These are phyloP conservation scores for Phoxinus phoxinus DNA, from an alignment of 2,113 vertebrate genomes.

Conservation along the genomic window DNA sequence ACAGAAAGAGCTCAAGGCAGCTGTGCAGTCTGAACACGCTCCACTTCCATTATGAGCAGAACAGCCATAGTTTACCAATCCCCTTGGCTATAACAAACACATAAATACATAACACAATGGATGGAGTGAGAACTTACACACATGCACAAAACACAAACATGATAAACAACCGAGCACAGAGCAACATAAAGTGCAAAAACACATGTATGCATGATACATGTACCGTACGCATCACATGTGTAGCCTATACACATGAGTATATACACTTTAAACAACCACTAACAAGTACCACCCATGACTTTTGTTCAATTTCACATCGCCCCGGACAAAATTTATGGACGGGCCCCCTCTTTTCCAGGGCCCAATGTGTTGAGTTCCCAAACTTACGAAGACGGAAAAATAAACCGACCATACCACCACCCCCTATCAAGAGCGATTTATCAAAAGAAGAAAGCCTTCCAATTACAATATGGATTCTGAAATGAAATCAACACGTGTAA, in stretches of 20 bases:
- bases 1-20: not conserved
- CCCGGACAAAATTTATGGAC: not conserved
- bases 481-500: constrained; percentile 5
- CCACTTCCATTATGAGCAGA: constrained; percentile 20
- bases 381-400: not conserved
- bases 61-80: constrained; percentile 12
- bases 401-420: not conserved
- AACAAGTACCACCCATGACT: constrained; percentile 18
- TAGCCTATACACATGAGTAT: not conserved
- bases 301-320: not conserved
- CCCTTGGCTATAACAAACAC: constrained; percentile 17
- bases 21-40: constrained; percentile 37
- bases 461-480: not conserved
- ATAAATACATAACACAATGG: not conserved
- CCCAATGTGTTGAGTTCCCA: not conserved
- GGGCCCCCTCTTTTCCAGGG: not conserved
- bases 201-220: not conserved
- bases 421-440: constrained; percentile 2
- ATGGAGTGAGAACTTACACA: not conserved
- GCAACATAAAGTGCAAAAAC: not conserved
- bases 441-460: constrained; percentile 4
- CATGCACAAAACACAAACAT: constrained; percentile 11
- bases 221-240: not conserved
- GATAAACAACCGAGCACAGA: not conserved
- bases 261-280: not conserved